These are phyloP conservation scores for Xestia sexstrigata DNA, from an alignment of 2,888 invertebrate species.

Conservation along the genomic window DNA sequence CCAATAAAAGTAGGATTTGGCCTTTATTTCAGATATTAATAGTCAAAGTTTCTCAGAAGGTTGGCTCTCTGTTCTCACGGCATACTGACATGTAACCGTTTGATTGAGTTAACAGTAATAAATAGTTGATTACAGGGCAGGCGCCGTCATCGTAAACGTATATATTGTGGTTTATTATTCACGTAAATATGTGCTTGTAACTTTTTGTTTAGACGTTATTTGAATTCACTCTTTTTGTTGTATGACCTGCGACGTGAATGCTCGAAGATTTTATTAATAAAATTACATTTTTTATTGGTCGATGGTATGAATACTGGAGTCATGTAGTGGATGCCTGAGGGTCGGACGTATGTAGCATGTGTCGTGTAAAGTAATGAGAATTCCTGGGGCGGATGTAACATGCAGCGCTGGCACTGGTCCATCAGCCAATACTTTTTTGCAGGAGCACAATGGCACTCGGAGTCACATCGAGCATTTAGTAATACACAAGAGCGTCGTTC, in stretches of 20 bases:
- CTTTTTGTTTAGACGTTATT: conserved; percentile 47
- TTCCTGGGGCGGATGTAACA: conserved; percentile 39
- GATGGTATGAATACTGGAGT: conserved; percentile 46
- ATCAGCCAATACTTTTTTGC: conserved; percentile 39
- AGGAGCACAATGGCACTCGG: conserved; percentile 13
- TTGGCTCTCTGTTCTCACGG: conserved; percentile 84
- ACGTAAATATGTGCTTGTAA: conserved; percentile 76
- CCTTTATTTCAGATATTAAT: conserved; percentile 88
- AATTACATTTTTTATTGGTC: conserved; percentile 42
- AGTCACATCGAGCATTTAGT: conserved; percentile 45
- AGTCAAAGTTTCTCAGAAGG: conserved; percentile 85
- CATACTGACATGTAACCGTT: conserved; percentile 75
- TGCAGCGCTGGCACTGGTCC: conserved; percentile 13
- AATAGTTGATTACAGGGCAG: conserved; percentile 87
- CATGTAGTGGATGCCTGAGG: conserved; percentile 44
- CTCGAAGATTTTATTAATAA: conserved; percentile 53
- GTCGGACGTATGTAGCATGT: conserved; percentile 23
- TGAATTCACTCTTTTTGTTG: conserved; percentile 43
- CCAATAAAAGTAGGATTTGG: conserved; percentile 87
- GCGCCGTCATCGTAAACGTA: conserved; percentile 86
- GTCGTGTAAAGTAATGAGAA: conserved; percentile 43
- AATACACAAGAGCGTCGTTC: conserved; percentile 42
- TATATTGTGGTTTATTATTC: conserved; percentile 84
- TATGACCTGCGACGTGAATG: conserved; percentile 37
- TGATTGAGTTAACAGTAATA: conserved; percentile 87